Evolutionary conservation across 2,113 vertebrate genomes (phyloP).

Genomic region (Anolis carolinensis): DNA sequence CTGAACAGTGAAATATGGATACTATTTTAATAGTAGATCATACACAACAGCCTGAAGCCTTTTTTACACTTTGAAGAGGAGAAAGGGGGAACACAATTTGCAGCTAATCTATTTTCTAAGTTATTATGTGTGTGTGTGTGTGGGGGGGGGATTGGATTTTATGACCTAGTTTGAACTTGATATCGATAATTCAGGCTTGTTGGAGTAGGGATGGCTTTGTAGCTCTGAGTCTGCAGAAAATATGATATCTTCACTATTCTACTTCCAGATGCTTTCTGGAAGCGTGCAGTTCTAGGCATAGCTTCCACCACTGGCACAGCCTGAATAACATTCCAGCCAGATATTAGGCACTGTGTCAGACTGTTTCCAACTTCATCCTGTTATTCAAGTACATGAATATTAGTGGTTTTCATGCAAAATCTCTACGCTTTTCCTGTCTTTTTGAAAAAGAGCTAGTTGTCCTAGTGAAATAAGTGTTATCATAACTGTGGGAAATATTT

Average conservation of each 20-base stretch:
- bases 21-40: constrained; percentile 12
- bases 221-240: constrained; percentile 21
- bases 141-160: constrained; percentile 60
- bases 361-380: constrained; percentile 8
- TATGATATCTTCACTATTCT: neutral
- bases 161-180: constrained; percentile 59
- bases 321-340: constrained; percentile 13
- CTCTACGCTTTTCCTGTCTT: neutral
- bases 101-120: constrained; percentile 59
- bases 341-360: constrained; percentile 19
- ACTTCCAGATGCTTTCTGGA: constrained; percentile 33
- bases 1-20: constrained; percentile 33
- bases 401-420: constrained; percentile 26
- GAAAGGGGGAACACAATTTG: constrained; percentile 16
- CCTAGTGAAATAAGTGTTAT: neutral
- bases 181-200: neutral
- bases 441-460: neutral
- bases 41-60: constrained; percentile 47
- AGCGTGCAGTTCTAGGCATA: neutral
- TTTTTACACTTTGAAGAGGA: constrained; percentile 41
- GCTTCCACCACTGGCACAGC: neutral
- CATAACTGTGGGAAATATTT: constrained; percentile 9
- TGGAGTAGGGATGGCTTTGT: neutral
- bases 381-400: neutral
- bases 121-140: constrained; percentile 52